A percentile compares a stretch with the other conserved stretches of the same genome.
Evolutionary conservation across 37 sponge, comb jelly and placozoan genomes (phyloP).

Genomic region (Ephydatia muelleri): DNA sequence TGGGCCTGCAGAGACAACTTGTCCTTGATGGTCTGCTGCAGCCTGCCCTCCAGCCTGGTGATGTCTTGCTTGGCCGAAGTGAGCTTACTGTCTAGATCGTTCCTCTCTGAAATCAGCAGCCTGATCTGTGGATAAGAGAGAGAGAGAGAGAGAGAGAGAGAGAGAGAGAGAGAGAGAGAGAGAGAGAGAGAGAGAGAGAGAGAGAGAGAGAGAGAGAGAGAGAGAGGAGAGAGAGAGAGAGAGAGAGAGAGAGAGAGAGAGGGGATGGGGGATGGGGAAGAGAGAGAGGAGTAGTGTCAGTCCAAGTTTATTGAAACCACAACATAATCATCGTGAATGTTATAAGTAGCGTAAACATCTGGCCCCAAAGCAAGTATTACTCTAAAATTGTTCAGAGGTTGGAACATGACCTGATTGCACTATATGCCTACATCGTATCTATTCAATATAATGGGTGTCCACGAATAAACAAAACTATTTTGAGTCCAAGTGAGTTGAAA

Average conservation of each 20-base stretch:
- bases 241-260: background rate
- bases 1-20: conserved; percentile 51
- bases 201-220: conserved; percentile 5
- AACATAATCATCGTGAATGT: too few species aligned
- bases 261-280: conserved; percentile 9
- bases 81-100: conserved; percentile 44
- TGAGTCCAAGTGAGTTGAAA: too few species aligned
- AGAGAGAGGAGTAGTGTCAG: too few species aligned
- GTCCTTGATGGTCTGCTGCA: conserved; percentile 48
- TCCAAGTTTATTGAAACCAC: too few species aligned
- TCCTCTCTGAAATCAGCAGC: conserved; percentile 31
- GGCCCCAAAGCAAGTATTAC: too few species aligned
- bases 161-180: background rate
- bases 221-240: background rate
- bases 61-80: conserved; percentile 24
- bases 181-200: background rate
- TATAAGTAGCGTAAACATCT: too few species aligned
- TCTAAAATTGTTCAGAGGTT: too few species aligned
- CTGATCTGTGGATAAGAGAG: conserved; percentile 34
- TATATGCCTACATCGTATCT: too few species aligned
- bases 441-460: too few species aligned
- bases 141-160: background rate
- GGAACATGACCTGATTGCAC: too few species aligned
- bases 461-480: too few species aligned
- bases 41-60: conserved; percentile 47